Evolutionary conservation across 2,888 invertebrate species (phyloP).

Genomic region (Drosophila pegasa): DNA sequence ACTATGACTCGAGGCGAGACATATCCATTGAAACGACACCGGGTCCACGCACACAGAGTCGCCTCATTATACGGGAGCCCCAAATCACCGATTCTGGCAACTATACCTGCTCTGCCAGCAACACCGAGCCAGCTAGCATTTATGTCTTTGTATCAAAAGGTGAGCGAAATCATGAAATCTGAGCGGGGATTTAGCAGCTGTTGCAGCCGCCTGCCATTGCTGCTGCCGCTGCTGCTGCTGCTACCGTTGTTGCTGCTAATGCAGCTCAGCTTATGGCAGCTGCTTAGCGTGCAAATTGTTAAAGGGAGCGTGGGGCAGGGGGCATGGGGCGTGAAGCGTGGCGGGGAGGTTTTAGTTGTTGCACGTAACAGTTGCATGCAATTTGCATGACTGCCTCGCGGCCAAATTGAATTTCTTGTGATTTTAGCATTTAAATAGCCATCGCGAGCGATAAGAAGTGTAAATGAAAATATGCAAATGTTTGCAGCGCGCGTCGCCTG

Average conservation of each 20-base stretch:
- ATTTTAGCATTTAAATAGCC: slow-evolving; percentile 75
- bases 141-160: slow-evolving; percentile 96
- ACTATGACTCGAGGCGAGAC: slow-evolving; percentile 92
- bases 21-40: slow-evolving; percentile 93
- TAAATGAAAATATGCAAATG: slow-evolving; percentile 77
- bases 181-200: slow-evolving; percentile 42
- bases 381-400: slow-evolving; percentile 55
- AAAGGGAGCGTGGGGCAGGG: slow-evolving; percentile 6
- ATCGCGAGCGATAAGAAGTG: slow-evolving; percentile 67
- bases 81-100: slow-evolving; percentile 95
- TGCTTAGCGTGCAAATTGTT: slow-evolving; percentile 29
- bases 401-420: slow-evolving; percentile 62
- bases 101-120: slow-evolving; percentile 95
- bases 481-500: slow-evolving; percentile 41
- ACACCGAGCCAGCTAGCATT: slow-evolving; percentile 95
- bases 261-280: slow-evolving; percentile 21
- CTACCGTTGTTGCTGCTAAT: slow-evolving; percentile 2
- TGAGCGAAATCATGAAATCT: slow-evolving; percentile 84
- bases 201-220: slow-evolving; percentile 20
- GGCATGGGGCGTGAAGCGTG: background rate
- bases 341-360: slow-evolving; percentile 9
- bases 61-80: slow-evolving; percentile 93
- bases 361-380: slow-evolving; percentile 52
- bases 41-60: slow-evolving; percentile 93
- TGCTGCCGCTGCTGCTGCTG: slow-evolving; percentile 18